These are phyloP conservation scores for Ectropis crepuscularia DNA, from an alignment of 2,888 invertebrate species.

Conservation along the genomic window DNA sequence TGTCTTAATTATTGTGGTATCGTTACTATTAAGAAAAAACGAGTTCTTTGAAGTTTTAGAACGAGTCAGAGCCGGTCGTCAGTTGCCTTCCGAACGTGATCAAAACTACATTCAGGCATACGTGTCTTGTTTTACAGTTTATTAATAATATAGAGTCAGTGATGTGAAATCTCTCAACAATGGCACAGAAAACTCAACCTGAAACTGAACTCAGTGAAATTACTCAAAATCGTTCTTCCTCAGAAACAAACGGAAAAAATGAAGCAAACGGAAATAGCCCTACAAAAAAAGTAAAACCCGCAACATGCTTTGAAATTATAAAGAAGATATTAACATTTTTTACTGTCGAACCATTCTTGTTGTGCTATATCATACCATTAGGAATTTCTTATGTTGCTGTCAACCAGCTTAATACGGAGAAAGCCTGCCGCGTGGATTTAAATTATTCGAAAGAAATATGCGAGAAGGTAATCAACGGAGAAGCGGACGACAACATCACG, in stretches of 20 bases:
- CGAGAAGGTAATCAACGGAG: conserved; percentile 64
- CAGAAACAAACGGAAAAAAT: conserved; percentile 30
- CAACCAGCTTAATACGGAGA: conserved; percentile 82
- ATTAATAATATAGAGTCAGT: conserved; percentile 27
- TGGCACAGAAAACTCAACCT: conserved; percentile 42
- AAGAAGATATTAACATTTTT: conserved; percentile 62
- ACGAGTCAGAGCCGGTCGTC: conserved; percentile 33
- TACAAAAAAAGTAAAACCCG: conserved; percentile 29
- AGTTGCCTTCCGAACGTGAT: conserved; percentile 52
- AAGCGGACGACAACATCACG: conserved; percentile 54
- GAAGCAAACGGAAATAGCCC: conserved; percentile 39
- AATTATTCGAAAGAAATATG: conserved; percentile 79
- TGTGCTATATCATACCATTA: conserved; percentile 86
- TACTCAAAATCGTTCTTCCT: conserved; percentile 41
- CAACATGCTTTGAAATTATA: conserved; percentile 44
- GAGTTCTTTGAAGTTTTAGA: conserved; percentile 38
- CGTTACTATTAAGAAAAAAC: conserved; percentile 46
- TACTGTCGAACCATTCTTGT: conserved; percentile 87
- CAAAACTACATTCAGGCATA: conserved; percentile 51
- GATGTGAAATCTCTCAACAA: conserved; percentile 39
- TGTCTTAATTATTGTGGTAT: conserved; percentile 30
- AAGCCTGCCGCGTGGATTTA: conserved; percentile 83
- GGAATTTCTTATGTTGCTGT: conserved; percentile 85
- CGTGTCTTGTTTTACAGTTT: conserved; percentile 26
- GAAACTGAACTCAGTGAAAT: conserved; percentile 21